Percentiles rank a stretch among this genome's conserved stretches.
These are phyloP conservation scores for Propithecus perrieri DNA, from an alignment of 2,797 vertebrate species.

Conservation along the genomic window DNA sequence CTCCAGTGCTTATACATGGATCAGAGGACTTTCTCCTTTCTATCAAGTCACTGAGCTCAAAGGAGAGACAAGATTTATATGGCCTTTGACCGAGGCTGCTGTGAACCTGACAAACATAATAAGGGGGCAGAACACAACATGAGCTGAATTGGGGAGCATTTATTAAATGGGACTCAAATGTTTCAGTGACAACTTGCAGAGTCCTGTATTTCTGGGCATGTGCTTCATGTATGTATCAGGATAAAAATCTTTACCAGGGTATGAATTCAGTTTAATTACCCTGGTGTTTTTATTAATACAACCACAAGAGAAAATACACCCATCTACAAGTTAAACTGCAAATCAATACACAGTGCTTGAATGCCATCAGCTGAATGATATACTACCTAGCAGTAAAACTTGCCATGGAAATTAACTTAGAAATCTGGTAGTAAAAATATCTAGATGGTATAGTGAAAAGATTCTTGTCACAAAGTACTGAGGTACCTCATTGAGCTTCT, in stretches of 20 bases:
- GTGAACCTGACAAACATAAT: constrained; percentile 72
- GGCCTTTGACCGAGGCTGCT: constrained; percentile 65
- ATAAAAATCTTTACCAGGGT: constrained; percentile 74
- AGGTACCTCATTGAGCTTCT: neutral
- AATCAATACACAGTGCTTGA: constrained; percentile 6
- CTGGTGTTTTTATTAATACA: neutral
- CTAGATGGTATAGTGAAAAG: neutral
- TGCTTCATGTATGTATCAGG: constrained; percentile 82
- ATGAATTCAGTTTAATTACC: constrained; percentile 55
- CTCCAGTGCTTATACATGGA: constrained; percentile 85
- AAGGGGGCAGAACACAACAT: constrained; percentile 73
- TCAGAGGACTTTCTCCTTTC: constrained; percentile 67
- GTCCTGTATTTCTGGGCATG: constrained; percentile 79
- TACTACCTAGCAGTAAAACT: neutral
- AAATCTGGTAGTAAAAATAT: neutral
- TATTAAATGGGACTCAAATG: constrained; percentile 74
- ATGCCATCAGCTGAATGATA: neutral
- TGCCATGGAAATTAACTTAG: constrained; percentile 30
- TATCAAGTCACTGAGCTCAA: constrained; percentile 77
- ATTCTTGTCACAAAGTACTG: neutral
- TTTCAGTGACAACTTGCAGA: constrained; percentile 79
- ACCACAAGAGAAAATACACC: neutral
- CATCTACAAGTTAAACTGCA: neutral
- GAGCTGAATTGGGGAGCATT: constrained; percentile 58
- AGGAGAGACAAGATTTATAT: constrained; percentile 79